A percentile compares a stretch with the other conserved stretches of the same genome.
These are phyloP conservation scores for Anthoscopus minutus DNA, from an alignment of 2,113 vertebrate genomes.

Conservation along the genomic window DNA sequence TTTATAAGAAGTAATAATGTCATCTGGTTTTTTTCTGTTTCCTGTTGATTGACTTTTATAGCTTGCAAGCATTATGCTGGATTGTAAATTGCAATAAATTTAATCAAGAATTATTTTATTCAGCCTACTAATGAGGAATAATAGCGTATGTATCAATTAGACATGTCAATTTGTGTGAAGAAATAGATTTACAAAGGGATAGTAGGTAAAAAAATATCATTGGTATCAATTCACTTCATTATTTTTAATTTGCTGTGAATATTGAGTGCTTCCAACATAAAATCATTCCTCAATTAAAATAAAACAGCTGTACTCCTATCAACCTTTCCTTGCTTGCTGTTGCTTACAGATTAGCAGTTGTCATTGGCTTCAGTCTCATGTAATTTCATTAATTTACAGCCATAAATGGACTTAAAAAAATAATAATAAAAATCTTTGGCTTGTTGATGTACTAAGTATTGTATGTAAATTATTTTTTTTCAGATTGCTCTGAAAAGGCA, in stretches of 20 bases:
- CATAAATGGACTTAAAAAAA: slow-evolving; percentile 75
- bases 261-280: slow-evolving; percentile 78
- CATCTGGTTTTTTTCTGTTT: slow-evolving; percentile 68
- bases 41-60: slow-evolving; percentile 82
- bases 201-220: slow-evolving; percentile 74
- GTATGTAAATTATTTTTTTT: slow-evolving; percentile 7
- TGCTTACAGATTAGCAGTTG: slow-evolving; percentile 76
- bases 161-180: slow-evolving; percentile 79
- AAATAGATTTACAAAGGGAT: slow-evolving; percentile 81
- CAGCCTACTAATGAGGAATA: slow-evolving; percentile 80
- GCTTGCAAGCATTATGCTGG: slow-evolving; percentile 78
- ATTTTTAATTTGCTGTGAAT: slow-evolving; percentile 82
- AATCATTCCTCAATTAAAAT: slow-evolving; percentile 79
- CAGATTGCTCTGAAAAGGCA: neutral
- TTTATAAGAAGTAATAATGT: slow-evolving; percentile 66
- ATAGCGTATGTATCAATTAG: slow-evolving; percentile 82
- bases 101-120: slow-evolving; percentile 85
- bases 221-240: slow-evolving; percentile 81
- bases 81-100: slow-evolving; percentile 82
- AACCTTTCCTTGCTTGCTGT: slow-evolving; percentile 74
- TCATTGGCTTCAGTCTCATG: slow-evolving; percentile 75
- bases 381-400: slow-evolving; percentile 80
- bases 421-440: slow-evolving; percentile 29
- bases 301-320: slow-evolving; percentile 75
- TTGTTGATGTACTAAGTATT: slow-evolving; percentile 29